phyloP scores from a whole-genome alignment of 2,113 vertebrate genomes.

The Climacteris rufus region DNA sequence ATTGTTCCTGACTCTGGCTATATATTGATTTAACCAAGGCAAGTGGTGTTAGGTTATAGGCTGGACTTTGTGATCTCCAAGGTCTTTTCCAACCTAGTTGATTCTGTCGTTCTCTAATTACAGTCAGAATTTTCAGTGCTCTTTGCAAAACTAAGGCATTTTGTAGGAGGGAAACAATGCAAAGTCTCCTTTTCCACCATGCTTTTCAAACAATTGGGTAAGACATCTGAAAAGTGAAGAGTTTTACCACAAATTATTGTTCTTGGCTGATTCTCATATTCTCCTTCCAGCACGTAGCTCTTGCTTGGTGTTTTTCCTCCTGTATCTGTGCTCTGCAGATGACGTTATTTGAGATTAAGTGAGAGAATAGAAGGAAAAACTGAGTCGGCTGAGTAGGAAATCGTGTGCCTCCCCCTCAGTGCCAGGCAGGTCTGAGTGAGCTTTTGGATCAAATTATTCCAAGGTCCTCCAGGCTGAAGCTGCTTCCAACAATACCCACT shows the following conservation, averaged over 20 bases:
- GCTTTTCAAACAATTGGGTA: not conserved
- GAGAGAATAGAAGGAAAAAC: not conserved
- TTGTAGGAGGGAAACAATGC: not conserved
- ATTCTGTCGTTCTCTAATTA: too few species aligned
- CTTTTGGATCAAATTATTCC: not conserved
- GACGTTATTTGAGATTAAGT: not conserved
- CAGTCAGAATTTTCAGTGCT: not conserved
- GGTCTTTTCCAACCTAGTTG: too few species aligned
- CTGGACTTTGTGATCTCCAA: too few species aligned
- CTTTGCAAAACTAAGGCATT: not conserved
- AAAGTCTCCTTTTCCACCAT: not conserved
- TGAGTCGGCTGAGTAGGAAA: not conserved
- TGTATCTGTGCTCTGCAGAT: not conserved
- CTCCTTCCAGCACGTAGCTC: not conserved
- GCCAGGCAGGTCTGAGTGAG: not conserved
- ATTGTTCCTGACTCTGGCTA: not conserved
- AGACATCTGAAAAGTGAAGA: not conserved
- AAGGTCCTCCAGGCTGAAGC: not conserved
- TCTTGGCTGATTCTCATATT: not conserved
- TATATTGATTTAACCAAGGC: not conserved
- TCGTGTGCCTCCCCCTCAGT: not conserved
- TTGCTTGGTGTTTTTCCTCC: not conserved
- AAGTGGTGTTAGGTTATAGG: too few species aligned
- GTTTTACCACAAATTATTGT: not conserved
- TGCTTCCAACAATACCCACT: not conserved